Percentiles rank a stretch among this genome's conserved stretches.
Evolutionary conservation across 2,888 invertebrate genomes (phyloP).

Genomic region (Spodoptera exigua): DNA sequence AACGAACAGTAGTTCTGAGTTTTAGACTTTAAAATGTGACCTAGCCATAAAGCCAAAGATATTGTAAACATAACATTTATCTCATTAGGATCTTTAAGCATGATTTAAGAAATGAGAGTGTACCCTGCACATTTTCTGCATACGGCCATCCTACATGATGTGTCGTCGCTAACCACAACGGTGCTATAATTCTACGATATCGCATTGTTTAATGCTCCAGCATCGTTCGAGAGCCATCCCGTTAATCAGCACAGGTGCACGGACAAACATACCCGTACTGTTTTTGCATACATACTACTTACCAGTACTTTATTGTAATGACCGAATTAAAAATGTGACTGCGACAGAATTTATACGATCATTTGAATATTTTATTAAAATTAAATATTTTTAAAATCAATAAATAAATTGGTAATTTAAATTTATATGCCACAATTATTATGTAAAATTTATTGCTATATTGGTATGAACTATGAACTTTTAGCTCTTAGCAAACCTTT

Average conservation of each 20-base stretch:
- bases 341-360: constrained; percentile 15
- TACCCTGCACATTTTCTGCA: constrained; percentile 30
- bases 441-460: constrained; percentile 9
- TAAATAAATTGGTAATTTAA: no score
- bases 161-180: constrained; percentile 61
- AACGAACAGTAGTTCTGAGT: no score
- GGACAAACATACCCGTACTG: constrained; percentile 22
- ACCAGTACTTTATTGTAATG: constrained; percentile 42
- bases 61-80: no score
- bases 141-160: constrained; percentile 54
- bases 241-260: constrained; percentile 64
- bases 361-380: no score
- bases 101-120: neutral
- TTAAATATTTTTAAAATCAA: no score
- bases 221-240: constrained; percentile 55
- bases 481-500: no score
- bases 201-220: constrained; percentile 65
- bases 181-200: constrained; percentile 73
- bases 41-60: no score
- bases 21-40: no score
- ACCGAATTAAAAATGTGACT: constrained; percentile 36
- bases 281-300: constrained; percentile 45
- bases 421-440: constrained; percentile 12
- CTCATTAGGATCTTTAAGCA: no score
- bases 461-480: no score